Percentiles rank a stretch among this genome's conserved stretches.
These are phyloP conservation scores for Bicyclus anynana DNA, from an alignment of 1,140 invertebrate species.

Conservation along the genomic window DNA sequence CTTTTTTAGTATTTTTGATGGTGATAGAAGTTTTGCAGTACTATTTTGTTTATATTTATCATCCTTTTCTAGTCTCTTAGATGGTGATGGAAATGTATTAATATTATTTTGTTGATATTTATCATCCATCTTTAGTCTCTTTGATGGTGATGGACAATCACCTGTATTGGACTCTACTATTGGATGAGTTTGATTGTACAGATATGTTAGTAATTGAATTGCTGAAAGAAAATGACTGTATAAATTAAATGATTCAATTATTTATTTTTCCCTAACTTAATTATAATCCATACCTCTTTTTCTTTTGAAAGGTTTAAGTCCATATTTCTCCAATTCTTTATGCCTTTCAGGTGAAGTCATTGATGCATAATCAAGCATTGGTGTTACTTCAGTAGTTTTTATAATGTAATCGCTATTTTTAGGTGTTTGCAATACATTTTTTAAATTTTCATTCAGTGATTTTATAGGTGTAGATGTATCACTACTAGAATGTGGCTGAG, in stretches of 20 bases:
- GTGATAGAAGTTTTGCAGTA: too few species aligned
- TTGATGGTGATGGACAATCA: conserved; percentile 39
- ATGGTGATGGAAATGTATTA: conserved; percentile 39
- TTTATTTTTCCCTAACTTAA: not conserved
- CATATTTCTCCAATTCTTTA: conserved; percentile 77
- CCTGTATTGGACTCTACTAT: conserved; percentile 46
- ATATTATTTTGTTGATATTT: too few species aligned
- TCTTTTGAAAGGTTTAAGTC: conserved; percentile 78
- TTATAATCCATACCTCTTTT: conserved; percentile 63
- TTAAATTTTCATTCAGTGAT: conserved; percentile 4
- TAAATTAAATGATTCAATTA: not conserved
- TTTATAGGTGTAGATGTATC: conserved; percentile 1
- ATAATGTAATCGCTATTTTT: conserved; percentile 60
- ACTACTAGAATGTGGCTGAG: not conserved
- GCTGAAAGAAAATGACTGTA: conserved; percentile 43
- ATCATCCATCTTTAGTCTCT: conserved; percentile 40
- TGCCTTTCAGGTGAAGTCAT: conserved; percentile 75
- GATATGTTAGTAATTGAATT: conserved; percentile 66
- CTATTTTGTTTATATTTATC: too few species aligned
- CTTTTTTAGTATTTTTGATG: conserved; percentile 48
- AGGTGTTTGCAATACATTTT: conserved; percentile 39
- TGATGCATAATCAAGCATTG: conserved; percentile 73
- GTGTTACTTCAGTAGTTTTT: conserved; percentile 75
- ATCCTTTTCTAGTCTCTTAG: conserved; percentile 45
- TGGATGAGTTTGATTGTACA: conserved; percentile 74